Percentiles rank a stretch among this genome's conserved stretches.
phyloP scores from a whole-genome alignment of 2,113 vertebrate species.

The Macrotis lagotis region DNA sequence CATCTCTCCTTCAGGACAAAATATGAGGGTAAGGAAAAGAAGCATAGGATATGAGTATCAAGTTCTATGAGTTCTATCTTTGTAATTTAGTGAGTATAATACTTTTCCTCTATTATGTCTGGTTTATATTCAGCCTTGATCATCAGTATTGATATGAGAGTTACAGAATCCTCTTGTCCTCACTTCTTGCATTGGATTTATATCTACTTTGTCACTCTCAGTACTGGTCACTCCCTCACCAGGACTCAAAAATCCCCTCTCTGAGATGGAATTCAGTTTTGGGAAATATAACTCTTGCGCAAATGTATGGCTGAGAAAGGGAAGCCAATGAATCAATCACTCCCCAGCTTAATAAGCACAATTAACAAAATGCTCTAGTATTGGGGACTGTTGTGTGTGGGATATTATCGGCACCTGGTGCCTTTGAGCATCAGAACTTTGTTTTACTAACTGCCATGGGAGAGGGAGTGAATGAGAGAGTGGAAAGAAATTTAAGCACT shows the following conservation, averaged over 20 bases:
- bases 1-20: background rate
- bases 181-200: background rate
- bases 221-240: background rate
- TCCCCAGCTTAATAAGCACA: background rate
- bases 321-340: background rate
- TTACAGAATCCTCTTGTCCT: background rate
- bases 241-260: background rate
- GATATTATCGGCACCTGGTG: too few species aligned
- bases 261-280: background rate
- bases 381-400: too few species aligned
- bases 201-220: background rate
- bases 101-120: background rate
- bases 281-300: background rate
- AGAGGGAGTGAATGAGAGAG: too few species aligned
- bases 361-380: background rate
- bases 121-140: background rate
- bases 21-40: background rate
- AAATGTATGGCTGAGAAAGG: background rate
- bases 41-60: background rate
- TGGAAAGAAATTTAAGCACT: too few species aligned
- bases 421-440: too few species aligned
- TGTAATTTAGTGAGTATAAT: background rate
- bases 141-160: background rate
- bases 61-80: background rate
- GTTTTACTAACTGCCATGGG: too few species aligned